Base-by-base conservation (phyloP, 53 echinoderm and acorn worm genomes). In the Holothuria leucospilota region DNA sequence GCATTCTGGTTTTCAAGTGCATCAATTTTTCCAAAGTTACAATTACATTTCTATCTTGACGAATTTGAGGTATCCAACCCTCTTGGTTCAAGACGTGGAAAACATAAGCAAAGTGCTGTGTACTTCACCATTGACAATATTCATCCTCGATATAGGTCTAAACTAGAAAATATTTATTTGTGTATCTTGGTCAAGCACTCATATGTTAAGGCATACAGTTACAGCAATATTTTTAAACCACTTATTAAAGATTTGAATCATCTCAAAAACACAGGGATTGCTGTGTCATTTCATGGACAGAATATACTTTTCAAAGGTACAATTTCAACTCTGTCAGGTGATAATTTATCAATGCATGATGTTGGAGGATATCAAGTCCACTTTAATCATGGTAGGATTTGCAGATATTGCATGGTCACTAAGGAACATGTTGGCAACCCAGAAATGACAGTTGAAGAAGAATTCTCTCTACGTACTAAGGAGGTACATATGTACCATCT, bases 401-500 rank as follows among this genome's bases (percentile, higher is more conserved):
- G 90, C 59, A 67, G 90, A 30, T 42, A 53, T 39, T 90, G 90
- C 42, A 78, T 90, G 90, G 85, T 80, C 13, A 29, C 15, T 4
- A 89, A 89, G 63, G 65, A 86, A 20, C 68, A 85, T 62, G 68
- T 90, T 30, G 6, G 39, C 66, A 4, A 20, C 27, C 62, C 77
- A 62, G 64, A 20, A 18, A 78, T 66, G 77, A 84, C 40, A 34
- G 34, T 34, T 34, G 3, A 34, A n/a, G n/a, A n/a, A n/a, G n/a
- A n/a, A 34, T 34, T 34, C 34, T 2, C 34, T 2, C 34, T 34
- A 34, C 34, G 63, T 18, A 89, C 84, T 0, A 61, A 60, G 59
- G 89, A 84, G 16, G 52, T 84, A 41, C 89, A 89, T 62, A 61
- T 59, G 53, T 88, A 84, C 29, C 82, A 88, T 56, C 51, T 84